Base-by-base conservation (phyloP, 2,888 invertebrate genomes). In the Hypercompe scribonia region DNA sequence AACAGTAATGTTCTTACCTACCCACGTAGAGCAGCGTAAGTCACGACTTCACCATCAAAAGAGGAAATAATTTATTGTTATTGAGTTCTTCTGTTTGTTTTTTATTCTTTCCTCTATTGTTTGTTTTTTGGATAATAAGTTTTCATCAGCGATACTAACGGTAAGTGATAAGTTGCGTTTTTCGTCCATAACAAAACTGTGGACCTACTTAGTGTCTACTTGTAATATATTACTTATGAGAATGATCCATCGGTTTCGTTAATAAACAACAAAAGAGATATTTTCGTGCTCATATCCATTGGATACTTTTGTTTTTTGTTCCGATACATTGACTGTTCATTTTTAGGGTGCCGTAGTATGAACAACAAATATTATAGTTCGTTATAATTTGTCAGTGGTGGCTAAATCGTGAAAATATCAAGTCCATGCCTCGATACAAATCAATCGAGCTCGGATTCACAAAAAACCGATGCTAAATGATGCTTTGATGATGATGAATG, bases 81-180 rank as follows among this genome's bases (percentile, higher is more conserved):
- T 83, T 75, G 75, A 70, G 70, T 77, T 74, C 75, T 70, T 73
- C 72, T 74, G 46, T 71, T 77, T 73, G 70, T 75, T 81, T 83
- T 81, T 81, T 82, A 74, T 76, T 76, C 58, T 68, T 70, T 70
- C 54, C 73, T 73, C 78, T 63, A 74, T 83, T 82, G 82, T 82
- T 82, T 82, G 74, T 72, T 65, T 77, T 70, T 42, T 68, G 28
- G 81, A 76, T 79, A 75, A 81, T 83, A 82, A 81, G 84, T 83
- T 82, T 81, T 77, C 79, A 81, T 82, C 83, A 81, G 71, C 65
- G 72, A 68, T 70, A 76, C 77, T 83, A 79, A 73, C 65, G 65
- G 71, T 82, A 82, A 82, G 82, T 83, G 84, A 74, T 78, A 82
- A 82, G 82, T 83, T 82, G 74, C 69, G 83, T 76, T 72, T 81